Conservation (phyloP, 2,113 vertebrate species). For the Brachirus orientalis region DNA sequence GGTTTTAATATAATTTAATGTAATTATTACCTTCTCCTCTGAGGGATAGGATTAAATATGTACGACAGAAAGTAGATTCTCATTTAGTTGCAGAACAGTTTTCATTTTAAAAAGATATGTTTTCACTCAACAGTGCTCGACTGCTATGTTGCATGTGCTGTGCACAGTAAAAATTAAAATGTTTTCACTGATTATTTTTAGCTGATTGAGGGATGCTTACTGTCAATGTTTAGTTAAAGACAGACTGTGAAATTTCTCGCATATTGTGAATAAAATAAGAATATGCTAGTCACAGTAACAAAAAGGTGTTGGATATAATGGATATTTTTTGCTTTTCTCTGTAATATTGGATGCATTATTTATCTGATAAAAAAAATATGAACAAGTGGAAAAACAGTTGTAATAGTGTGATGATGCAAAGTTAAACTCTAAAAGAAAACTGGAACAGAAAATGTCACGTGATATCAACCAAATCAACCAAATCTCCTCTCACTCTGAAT, state of each 20-base stretch:
- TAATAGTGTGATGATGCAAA: too few relatives aligned
- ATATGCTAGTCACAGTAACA: too few relatives aligned
- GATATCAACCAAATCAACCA: too few relatives aligned
- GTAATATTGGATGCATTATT: not conserved
- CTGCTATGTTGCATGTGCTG: slow-evolving; percentile 34
- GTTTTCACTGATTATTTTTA: not conserved
- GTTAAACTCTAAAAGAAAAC: too few relatives aligned
- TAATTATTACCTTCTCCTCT: not conserved
- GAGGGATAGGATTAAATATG: too few relatives aligned
- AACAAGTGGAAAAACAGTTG: not conserved
- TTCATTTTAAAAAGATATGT: not conserved
- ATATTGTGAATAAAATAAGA: too few relatives aligned
- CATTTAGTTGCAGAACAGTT: not conserved
- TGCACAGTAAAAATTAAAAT: not conserved
- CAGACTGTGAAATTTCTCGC: too few relatives aligned
- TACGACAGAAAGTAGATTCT: not conserved
- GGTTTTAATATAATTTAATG: not conserved
- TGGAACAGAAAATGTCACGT: too few relatives aligned
- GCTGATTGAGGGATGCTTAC: not conserved
- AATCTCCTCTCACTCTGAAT: slow-evolving; percentile 21
- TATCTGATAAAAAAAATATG: too few relatives aligned
- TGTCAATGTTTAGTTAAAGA: too few relatives aligned
- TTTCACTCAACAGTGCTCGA: slow-evolving; percentile 43
- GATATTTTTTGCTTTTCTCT: too few relatives aligned
- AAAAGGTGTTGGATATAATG: too few relatives aligned